These are phyloP conservation scores for Aricia agestis DNA, from an alignment of 1,140 invertebrate genomes.

Conservation along the genomic window DNA sequence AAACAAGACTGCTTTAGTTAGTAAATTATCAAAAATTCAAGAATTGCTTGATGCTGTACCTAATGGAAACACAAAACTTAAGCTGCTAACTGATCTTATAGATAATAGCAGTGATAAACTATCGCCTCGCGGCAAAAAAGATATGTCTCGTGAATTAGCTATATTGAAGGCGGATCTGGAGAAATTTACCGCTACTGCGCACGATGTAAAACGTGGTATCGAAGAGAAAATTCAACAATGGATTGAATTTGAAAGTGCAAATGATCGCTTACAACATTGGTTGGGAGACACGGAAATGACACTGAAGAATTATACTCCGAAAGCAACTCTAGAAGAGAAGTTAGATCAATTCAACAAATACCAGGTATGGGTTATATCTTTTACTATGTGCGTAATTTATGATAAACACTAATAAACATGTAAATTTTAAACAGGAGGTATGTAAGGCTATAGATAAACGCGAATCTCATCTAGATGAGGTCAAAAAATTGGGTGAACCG, in stretches of 20 bases:
- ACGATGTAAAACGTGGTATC: constrained; percentile 85
- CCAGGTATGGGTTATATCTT: constrained; percentile 79
- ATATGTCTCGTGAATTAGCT: constrained; percentile 86
- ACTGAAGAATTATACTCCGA: constrained; percentile 90
- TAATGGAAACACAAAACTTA: constrained; percentile 84
- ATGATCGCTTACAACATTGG: constrained; percentile 90
- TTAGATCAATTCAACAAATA: constrained; percentile 92
- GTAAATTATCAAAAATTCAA: constrained; percentile 84
- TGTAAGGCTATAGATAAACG: constrained; percentile 84
- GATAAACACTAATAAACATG: constrained; percentile 31
- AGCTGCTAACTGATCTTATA: constrained; percentile 82
- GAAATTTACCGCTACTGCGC: constrained; percentile 86
- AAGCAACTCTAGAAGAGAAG: constrained; percentile 92
- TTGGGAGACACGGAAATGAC: constrained; percentile 90
- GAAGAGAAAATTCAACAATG: constrained; percentile 93
- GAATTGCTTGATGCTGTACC: constrained; percentile 86
- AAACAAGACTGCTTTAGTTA: constrained; percentile 85
- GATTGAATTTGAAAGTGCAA: constrained; percentile 91
- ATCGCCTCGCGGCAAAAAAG: constrained; percentile 85
- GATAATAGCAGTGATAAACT: constrained; percentile 80
- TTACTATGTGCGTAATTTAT: constrained; percentile 1
- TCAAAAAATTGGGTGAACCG: constrained; percentile 85
- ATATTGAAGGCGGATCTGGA: constrained; percentile 88
- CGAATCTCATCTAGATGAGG: constrained; percentile 83
- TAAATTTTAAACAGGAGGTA: constrained; percentile 81